A percentile compares a stretch with the other conserved stretches of the same genome.
Evolutionary conservation across 2,113 vertebrate genomes (phyloP).

Genomic region (Anser brachyrhynchus): DNA sequence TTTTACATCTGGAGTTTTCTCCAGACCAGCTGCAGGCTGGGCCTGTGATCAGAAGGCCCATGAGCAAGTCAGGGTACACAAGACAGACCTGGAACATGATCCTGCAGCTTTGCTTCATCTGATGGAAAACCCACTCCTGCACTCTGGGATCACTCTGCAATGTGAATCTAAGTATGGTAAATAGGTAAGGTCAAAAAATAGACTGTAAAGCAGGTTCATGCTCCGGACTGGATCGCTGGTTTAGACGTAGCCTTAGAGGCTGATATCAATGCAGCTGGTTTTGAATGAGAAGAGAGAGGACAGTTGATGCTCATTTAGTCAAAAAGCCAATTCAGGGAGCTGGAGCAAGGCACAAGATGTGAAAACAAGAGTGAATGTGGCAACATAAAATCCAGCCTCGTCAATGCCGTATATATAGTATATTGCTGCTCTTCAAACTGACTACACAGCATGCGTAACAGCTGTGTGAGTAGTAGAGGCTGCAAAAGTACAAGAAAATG

Average conservation of each 20-base stretch:
- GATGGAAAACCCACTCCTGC: fast-evolving
- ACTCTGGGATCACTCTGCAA: neutral
- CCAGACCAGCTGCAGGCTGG: neutral
- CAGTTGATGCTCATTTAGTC: neutral
- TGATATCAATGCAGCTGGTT: neutral
- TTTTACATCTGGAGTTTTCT: neutral
- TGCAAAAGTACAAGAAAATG: neutral
- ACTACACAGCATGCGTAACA: neutral
- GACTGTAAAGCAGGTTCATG: neutral
- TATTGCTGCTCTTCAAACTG: neutral
- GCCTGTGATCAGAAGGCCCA: neutral
- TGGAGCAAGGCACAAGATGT: neutral
- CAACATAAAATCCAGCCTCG: neutral
- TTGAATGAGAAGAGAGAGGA: neutral
- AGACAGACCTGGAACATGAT: neutral
- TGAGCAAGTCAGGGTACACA: neutral
- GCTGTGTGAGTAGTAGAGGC: neutral
- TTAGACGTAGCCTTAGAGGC: neutral
- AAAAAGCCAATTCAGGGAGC: neutral
- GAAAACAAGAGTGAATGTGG: neutral
- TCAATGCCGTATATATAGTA: neutral
- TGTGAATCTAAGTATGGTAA: neutral
- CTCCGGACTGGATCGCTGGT: neutral
- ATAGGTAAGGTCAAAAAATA: neutral
- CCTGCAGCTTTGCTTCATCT: neutral